Conservation (phyloP, 2,113 vertebrate genomes). For the Centropus bengalensis region DNA sequence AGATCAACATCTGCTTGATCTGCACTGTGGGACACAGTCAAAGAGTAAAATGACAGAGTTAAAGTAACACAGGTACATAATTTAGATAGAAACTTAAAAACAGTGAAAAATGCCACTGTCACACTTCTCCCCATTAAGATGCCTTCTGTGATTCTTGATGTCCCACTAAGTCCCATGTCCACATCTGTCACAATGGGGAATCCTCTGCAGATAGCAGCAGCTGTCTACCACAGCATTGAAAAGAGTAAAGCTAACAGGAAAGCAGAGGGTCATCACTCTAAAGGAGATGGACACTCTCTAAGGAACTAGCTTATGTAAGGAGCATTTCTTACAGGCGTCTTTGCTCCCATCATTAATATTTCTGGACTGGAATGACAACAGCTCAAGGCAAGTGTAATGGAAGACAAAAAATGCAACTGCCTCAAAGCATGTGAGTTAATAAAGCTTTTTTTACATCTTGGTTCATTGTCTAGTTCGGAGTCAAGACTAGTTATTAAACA, state of each 20-base stretch:
- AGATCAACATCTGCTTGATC: neutral
- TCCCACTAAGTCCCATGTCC: neutral
- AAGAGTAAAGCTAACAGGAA: neutral
- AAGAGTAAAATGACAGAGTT: neutral
- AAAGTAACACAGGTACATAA: neutral
- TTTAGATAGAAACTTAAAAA: neutral
- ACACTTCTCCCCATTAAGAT: neutral
- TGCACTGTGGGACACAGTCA: neutral
- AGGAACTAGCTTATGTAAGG: neutral
- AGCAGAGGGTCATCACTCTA: neutral
- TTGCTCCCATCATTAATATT: neutral
- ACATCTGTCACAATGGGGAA: fast-evolving
- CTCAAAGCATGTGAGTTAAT: conserved; percentile 35
- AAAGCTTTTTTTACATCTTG: conserved; percentile 49
- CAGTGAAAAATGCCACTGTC: neutral
- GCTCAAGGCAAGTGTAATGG: neutral
- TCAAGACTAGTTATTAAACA: conserved; percentile 71
- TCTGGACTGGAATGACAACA: neutral
- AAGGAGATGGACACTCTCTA: neutral
- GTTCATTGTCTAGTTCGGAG: conserved; percentile 43
- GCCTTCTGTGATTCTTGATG: neutral
- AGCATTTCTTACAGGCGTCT: neutral
- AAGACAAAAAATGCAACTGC: neutral
- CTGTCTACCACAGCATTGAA: neutral
- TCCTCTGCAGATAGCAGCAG: neutral